phyloP scores from a whole-genome alignment of 2,888 invertebrate genomes.

The Calameuta idolon region DNA sequence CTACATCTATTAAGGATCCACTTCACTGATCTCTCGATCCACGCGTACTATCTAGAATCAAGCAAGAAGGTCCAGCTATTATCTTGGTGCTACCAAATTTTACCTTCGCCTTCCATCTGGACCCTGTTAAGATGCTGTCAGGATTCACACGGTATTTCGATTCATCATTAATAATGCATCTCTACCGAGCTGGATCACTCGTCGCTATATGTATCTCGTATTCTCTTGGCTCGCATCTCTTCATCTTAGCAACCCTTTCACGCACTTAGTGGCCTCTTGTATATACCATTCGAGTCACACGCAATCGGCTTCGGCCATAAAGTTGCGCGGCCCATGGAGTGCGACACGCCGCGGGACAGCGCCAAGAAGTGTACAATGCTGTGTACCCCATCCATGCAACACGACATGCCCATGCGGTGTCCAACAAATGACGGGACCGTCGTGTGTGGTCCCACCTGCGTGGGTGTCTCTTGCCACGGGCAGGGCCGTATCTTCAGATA shows the following conservation, averaged over 20 bases:
- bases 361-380: conserved; percentile 57
- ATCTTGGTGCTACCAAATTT: neutral
- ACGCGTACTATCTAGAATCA: neutral
- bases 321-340: conserved; percentile 48
- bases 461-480: conserved; percentile 51
- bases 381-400: conserved; percentile 51
- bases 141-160: neutral
- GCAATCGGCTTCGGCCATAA: conserved; percentile 55
- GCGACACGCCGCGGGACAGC: conserved; percentile 57
- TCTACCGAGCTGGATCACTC: neutral
- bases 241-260: conserved; percentile 17
- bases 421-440: conserved; percentile 64
- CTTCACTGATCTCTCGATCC: neutral
- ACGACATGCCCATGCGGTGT: conserved; percentile 59
- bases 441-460: conserved; percentile 65
- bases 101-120: neutral
- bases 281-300: conserved; percentile 46
- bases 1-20: neutral
- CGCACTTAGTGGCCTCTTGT: conserved; percentile 23
- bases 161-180: conserved; percentile 41
- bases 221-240: conserved; percentile 24
- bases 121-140: neutral
- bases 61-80: neutral
- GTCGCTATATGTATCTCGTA: conserved; percentile 9
- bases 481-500: conserved; percentile 16